Evolutionary conservation across 2,888 invertebrate genomes (phyloP), one percentile per base, ranked within the genome.

Genomic region (Loripinus fragilis): DNA sequence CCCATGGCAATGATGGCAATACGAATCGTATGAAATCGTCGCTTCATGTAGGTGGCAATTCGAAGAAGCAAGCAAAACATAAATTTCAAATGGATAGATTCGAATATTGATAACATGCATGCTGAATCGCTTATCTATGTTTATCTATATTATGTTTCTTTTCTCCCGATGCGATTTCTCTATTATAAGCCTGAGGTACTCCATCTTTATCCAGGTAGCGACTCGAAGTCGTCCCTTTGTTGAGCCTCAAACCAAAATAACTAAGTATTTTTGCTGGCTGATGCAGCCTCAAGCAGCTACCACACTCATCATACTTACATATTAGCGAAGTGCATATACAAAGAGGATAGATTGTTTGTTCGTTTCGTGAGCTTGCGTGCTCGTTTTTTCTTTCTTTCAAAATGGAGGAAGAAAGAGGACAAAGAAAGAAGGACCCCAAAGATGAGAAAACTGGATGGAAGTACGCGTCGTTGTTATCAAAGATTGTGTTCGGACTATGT

Each of bases 401-500:
- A 52, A 52, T 52, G 52, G 52, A 52, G 2, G 52, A 52, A n/a
- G 52, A 52, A 25, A 52, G 52, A 52, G 52, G 25, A 52, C 25
- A 25, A 25, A n/a, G 52, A n/a, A 23, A 23, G 5, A n/a, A 52
- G 7, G 52, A 52, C 5, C 52, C 52, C 28, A 20, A 30, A 55
- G 69, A 64, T 10, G 74, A 76, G 74, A 74, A 76, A 55, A 55
- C 28, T 2, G 72, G 76, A 7, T 83, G 60, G 48, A 80, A 74
- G 28, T 15, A 65, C 23, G 78, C 83, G 7, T 55, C 74, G 7
- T 52, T 80, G 17, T 70, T 83, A 20, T 71, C 83, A 48, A 78
- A 71, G 66, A 71, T 83, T 41, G 73, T 71, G 23, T 71, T 83
- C 7, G 64, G 70, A 38, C 28, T 76, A 8, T 42, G 50, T 7